A percentile compares a stretch with the other conserved stretches of the same genome.
These are phyloP conservation scores for Chamaetylas fuelleborni DNA, from an alignment of 2,113 vertebrate genomes.

Conservation along the genomic window DNA sequence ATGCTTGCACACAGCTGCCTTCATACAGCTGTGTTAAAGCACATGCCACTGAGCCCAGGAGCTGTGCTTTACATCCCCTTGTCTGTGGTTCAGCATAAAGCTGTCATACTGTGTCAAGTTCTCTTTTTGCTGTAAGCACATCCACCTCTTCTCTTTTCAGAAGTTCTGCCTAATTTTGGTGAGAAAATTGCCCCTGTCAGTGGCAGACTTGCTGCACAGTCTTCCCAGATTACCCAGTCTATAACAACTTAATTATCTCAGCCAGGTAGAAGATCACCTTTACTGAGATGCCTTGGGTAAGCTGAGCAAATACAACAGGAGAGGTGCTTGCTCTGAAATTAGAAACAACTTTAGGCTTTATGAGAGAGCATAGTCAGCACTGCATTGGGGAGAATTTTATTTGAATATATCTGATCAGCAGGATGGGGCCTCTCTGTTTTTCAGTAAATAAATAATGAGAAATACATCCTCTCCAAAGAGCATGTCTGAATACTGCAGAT, in stretches of 20 bases:
- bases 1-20: not conserved
- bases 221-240: not conserved
- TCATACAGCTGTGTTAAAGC: not conserved
- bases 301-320: not conserved
- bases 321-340: not conserved
- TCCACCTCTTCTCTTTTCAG: not conserved
- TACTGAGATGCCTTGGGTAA: not conserved
- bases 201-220: not conserved
- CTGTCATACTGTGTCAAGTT: not conserved
- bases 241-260: not conserved
- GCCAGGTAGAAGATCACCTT: not conserved
- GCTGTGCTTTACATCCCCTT: not conserved
- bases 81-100: not conserved
- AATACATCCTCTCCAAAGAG: not conserved
- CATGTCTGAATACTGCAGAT: not conserved
- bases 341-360: not conserved
- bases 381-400: not conserved
- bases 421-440: not conserved
- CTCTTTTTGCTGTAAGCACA: not conserved
- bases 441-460: conserved; percentile 18
- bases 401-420: not conserved
- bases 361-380: not conserved
- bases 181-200: not conserved
- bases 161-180: not conserved
- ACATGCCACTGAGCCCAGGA: rapidly evolving